Conservation (phyloP, 2,113 vertebrate species). For the Aramus guarauna region DNA sequence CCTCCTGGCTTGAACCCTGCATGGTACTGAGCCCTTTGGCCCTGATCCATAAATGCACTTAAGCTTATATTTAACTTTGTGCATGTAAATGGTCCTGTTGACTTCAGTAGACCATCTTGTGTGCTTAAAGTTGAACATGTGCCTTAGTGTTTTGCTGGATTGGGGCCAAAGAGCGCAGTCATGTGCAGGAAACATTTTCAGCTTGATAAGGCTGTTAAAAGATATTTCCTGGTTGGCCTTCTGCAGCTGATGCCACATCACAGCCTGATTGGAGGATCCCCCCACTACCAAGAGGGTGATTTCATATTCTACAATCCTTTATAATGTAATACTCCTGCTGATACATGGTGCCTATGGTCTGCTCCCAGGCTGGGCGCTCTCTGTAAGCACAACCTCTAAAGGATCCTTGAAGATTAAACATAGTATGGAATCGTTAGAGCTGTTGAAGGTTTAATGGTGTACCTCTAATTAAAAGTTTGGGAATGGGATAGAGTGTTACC, state of each 20-base stretch:
- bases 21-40: constrained; percentile 32
- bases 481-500: background rate
- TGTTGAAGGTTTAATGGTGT: background rate
- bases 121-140: constrained; percentile 39
- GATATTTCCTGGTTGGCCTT: constrained; percentile 28
- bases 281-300: background rate
- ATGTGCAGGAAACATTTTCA: constrained; percentile 42
- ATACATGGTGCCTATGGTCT: background rate
- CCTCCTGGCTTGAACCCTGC: constrained; percentile 23
- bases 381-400: background rate
- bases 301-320: background rate
- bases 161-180: background rate
- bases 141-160: constrained; percentile 45
- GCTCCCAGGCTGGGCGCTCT: background rate
- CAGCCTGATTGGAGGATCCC: background rate
- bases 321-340: background rate
- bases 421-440: background rate
- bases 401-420: background rate
- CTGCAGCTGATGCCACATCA: constrained; percentile 42
- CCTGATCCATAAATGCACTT: constrained; percentile 52
- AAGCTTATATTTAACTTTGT: constrained; percentile 54
- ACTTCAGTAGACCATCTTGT: constrained; percentile 37
- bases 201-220: constrained; percentile 47
- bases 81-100: constrained; percentile 46
- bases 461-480: background rate